Percentiles rank a stretch among this genome's conserved stretches.
phyloP scores from a whole-genome alignment of 35 echinoderm and acorn worm genomes.

The Diadema setosum region DNA sequence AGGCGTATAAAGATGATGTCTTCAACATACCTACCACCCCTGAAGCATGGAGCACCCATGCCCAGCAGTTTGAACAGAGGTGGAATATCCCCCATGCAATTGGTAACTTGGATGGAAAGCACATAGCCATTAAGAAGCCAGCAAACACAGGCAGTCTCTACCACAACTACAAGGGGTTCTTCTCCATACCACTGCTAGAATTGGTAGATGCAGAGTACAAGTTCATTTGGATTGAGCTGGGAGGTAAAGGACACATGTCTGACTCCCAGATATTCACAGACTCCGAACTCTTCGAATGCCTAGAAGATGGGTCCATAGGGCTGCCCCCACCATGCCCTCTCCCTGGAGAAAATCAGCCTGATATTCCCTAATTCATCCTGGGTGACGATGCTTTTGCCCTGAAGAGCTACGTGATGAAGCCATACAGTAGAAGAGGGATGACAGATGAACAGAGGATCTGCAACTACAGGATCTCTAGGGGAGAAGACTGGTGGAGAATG shows the following conservation, averaged over 20 bases:
- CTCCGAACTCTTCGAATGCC: not conserved
- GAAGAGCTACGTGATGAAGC: slow-evolving; percentile 45
- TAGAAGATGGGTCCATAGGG: slow-evolving; percentile 14
- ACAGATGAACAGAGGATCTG: slow-evolving; percentile 10
- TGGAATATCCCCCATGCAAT: slow-evolving; percentile 40
- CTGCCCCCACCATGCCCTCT: slow-evolving; percentile 19
- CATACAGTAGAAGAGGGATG: slow-evolving; percentile 22
- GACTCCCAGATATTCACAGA: too few species aligned
- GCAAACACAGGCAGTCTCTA: not conserved
- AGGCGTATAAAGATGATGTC: slow-evolving; percentile 37
- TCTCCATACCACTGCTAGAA: not conserved
- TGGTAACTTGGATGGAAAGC: slow-evolving; percentile 32
- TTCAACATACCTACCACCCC: slow-evolving; percentile 18
- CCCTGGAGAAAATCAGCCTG: not conserved
- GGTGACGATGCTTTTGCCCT: slow-evolving; percentile 53
- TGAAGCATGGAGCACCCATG: slow-evolving; percentile 40
- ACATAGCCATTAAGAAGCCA: slow-evolving; percentile 42
- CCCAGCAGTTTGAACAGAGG: slow-evolving; percentile 42
- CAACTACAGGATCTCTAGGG: too few species aligned
- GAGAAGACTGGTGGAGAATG: too few species aligned
- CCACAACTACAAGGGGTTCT: too few species aligned
- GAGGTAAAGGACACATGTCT: too few species aligned
- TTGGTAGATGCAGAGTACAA: slow-evolving; percentile 28
- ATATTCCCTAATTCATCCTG: slow-evolving; percentile 45
- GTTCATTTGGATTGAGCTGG: not conserved